A percentile compares a stretch with the other conserved stretches of the same genome.
Conservation (phyloP, 2,888 invertebrate species). For the Leptopterna dolabrata region DNA sequence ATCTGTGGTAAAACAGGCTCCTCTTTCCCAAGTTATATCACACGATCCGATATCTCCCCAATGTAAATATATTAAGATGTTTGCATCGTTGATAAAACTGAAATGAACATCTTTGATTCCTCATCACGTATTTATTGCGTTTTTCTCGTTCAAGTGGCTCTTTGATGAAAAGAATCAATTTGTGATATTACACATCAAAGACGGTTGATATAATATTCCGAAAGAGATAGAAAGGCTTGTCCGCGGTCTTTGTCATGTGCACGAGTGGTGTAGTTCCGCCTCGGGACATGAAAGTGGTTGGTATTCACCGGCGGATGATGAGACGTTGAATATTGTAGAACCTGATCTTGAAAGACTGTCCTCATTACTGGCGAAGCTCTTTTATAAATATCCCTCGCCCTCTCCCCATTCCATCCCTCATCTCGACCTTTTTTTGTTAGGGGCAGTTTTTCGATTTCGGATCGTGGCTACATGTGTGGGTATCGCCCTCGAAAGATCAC, state of each 20-base stretch:
- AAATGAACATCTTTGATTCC: slow-evolving; percentile 50
- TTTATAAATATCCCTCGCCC: slow-evolving; percentile 36
- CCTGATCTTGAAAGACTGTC: slow-evolving; percentile 51
- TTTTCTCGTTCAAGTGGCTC: slow-evolving; percentile 52
- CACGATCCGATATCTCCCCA: not conserved
- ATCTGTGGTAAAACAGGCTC: not conserved
- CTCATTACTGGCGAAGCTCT: slow-evolving; percentile 42
- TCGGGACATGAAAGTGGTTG: slow-evolving; percentile 31
- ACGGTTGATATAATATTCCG: slow-evolving; percentile 53
- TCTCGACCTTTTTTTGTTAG: not conserved
- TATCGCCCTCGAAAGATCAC: not conserved
- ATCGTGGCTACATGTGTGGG: not conserved
- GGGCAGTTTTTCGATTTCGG: not conserved
- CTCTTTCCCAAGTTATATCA: not conserved
- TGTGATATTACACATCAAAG: slow-evolving; percentile 57
- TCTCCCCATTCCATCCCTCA: not conserved
- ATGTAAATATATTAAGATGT: slow-evolving; percentile 20
- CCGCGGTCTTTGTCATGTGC: slow-evolving; percentile 46
- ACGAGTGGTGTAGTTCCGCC: slow-evolving; percentile 28
- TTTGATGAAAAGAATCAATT: slow-evolving; percentile 56
- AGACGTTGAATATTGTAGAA: slow-evolving; percentile 46
- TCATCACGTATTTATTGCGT: slow-evolving; percentile 55
- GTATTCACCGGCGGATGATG: slow-evolving; percentile 46
- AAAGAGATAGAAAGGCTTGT: slow-evolving; percentile 47
- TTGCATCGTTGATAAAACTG: slow-evolving; percentile 38